Evolutionary conservation across 1,140 invertebrate species (phyloP), one percentile per base, ranked within the genome.

Genomic region (Euura saliciscinereae): DNA sequence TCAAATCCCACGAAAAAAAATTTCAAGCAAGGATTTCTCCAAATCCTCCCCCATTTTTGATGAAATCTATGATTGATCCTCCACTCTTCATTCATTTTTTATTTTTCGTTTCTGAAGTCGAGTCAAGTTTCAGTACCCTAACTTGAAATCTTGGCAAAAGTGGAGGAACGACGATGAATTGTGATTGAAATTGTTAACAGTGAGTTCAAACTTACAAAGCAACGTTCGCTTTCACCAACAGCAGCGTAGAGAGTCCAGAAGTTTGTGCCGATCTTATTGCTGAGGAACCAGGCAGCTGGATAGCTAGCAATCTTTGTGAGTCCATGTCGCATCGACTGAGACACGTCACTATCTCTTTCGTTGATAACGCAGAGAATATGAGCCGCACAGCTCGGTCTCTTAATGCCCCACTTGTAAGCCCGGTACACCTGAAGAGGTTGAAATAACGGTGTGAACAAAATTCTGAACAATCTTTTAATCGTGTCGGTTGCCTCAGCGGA

Each of bases 291-390:
- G 2, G 91, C 92, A 0, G 92, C 91, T 10, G 90, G 90, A 78
- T 94, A 89, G 84, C 94, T 96, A 73, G 92, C 91, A 4, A 93
- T 79, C 85, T 93, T 94, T 1, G 93, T 92, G 13, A 95, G 84
- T 65, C 89, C 89, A 86, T 88, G 84, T 90, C 94, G 75, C 92
- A 91, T 44, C 89, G 89, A 46, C 88, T 89, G 68, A 87, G 83
- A 73, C 74, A 77, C 78, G 45, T n/a, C 43, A 10, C 43, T 78
- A 43, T 73, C 85, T 51, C 90, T 90, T 76, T 91, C 87, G 78
- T 95, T 95, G 8, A 95, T 90, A 7, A 93, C 84, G 80, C 94
- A 96, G 73, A 95, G 88, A 28, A 95, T 91, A 79, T 95, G 94
- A 72, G 89, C 90, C 75, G 93, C 93, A 83, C 94, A 96, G 66